Percentiles rank a stretch among this genome's conserved stretches.
These are phyloP conservation scores for Macquaria ambigua DNA, from an alignment of 2,113 vertebrate species.

Conservation along the genomic window DNA sequence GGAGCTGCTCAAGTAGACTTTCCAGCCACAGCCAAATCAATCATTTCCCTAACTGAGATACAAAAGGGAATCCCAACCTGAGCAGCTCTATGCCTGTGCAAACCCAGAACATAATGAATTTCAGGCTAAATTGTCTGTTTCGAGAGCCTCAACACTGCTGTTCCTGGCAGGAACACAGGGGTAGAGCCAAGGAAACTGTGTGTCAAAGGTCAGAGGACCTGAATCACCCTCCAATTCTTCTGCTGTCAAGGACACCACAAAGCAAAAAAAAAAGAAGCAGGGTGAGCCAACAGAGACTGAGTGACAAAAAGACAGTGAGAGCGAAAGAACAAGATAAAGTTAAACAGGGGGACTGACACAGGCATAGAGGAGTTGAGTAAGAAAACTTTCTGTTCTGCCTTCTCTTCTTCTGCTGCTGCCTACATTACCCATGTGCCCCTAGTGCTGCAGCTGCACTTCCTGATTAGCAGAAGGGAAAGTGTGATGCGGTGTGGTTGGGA, in stretches of 20 bases:
- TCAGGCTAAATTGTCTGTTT: slow-evolving; percentile 11
- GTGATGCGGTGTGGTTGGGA: slow-evolving; percentile 54
- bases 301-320: slow-evolving; percentile 34
- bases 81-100: slow-evolving; percentile 3
- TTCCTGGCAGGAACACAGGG: slow-evolving; percentile 41
- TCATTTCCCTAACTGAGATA: neutral
- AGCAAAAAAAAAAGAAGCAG: slow-evolving; percentile 21
- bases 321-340: slow-evolving; percentile 7
- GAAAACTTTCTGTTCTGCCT: slow-evolving; percentile 1
- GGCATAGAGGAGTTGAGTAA: neutral
- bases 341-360: slow-evolving; percentile 23
- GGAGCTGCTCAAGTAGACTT: neutral
- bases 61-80: slow-evolving; percentile 1
- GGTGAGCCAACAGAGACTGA: slow-evolving; percentile 26
- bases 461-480: slow-evolving; percentile 61
- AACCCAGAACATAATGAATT: slow-evolving; percentile 5
- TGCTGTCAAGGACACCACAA: slow-evolving; percentile 35
- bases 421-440: slow-evolving; percentile 65
- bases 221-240: slow-evolving; percentile 45
- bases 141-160: slow-evolving; percentile 25
- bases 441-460: slow-evolving; percentile 41
- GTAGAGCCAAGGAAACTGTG: slow-evolving; percentile 52
- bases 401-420: slow-evolving; percentile 18
- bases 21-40: neutral
- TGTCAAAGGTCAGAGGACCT: slow-evolving; percentile 53